Base-by-base conservation (phyloP, 2,113 vertebrate species). In the Malurus elegans region DNA sequence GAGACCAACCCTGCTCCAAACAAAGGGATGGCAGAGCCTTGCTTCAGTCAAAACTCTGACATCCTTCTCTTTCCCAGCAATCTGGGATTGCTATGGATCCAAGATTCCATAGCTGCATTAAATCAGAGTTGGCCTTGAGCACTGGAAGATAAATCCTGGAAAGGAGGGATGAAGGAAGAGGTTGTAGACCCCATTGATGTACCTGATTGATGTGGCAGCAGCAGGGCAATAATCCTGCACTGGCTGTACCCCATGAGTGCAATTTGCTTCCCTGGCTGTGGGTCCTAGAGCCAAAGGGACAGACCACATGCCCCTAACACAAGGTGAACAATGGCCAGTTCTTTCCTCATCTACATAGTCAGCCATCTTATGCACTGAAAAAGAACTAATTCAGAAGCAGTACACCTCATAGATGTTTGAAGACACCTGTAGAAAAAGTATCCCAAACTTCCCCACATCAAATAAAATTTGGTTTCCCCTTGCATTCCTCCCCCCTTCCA, bases 221-320 rank as follows among this genome's bases (percentile, higher is more conserved):
- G 18, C 21, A 51, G 29, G 36, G 14, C 8, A 67, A 51, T 29
- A 86, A 82, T 20, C 21, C 17, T 62, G 12, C 17, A 62, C 42
- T n/a, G 9, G 28, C 21, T 53, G 16, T 17, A 79, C 2, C 10
- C 3, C 12, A 29, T 7, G 28, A 56, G 11, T 4, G 4, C 1
- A 1, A 12, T 54, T 72, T 64, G 1, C 20, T 65, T 73, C 10
- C 29, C 12, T 3, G 1, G 8, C 42, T 64, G 14, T 51, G 47
- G 38, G 29, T 73, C 7, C 4, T 13, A 34, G 17, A 26, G 17
- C 16, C 21, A 19, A 62, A 79, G 11, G 6, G 15, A 38, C n/a
- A 75, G 48, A 60, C 1, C 5, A 51, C 28, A 45, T 79, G 9
- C 9, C 45, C 12, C 8, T 69, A 72, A 72, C 4, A 17, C 9